These are phyloP conservation scores for Bhutanitis thaidina DNA, from an alignment of 2,888 invertebrate genomes.

Conservation along the genomic window DNA sequence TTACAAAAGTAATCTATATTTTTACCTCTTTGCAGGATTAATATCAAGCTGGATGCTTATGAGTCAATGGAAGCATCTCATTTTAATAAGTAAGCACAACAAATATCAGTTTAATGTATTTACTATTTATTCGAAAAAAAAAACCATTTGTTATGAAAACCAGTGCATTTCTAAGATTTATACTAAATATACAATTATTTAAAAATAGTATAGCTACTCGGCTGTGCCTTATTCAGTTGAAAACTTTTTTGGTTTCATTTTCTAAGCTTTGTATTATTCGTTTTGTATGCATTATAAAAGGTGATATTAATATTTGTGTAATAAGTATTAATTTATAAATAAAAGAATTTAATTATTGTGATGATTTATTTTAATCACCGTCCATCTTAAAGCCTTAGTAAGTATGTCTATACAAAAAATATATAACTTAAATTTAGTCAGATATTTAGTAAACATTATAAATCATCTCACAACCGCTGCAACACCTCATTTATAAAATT, in stretches of 20 bases:
- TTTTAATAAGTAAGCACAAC: constrained; percentile 70
- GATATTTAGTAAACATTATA: constrained; percentile 78
- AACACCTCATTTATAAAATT: constrained; percentile 66
- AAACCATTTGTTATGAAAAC: not conserved
- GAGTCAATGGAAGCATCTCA: constrained; percentile 83
- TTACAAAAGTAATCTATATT: not conserved
- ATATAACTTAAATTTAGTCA: constrained; percentile 76
- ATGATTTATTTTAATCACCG: constrained; percentile 73
- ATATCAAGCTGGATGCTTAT: constrained; percentile 77
- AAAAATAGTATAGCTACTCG: constrained; percentile 34
- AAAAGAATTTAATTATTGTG: constrained; percentile 38
- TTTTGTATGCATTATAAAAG: constrained; percentile 3
- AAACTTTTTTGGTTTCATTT: constrained; percentile 4
- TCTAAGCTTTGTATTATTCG: not conserved
- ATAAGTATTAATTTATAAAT: constrained; percentile 19
- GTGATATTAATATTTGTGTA: not conserved
- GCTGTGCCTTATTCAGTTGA: constrained; percentile 46
- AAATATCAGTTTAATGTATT: not conserved
- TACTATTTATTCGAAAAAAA: constrained; percentile 3
- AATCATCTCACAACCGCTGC: constrained; percentile 79
- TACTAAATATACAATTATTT: too few relatives aligned
- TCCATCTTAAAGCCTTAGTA: constrained; percentile 55
- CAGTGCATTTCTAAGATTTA: not conserved
- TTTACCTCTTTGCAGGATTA: constrained; percentile 72
- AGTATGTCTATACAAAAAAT: constrained; percentile 76